These are phyloP conservation scores for Poeciliopsis occidentalis DNA, from an alignment of 2,113 vertebrate species.

Conservation along the genomic window DNA sequence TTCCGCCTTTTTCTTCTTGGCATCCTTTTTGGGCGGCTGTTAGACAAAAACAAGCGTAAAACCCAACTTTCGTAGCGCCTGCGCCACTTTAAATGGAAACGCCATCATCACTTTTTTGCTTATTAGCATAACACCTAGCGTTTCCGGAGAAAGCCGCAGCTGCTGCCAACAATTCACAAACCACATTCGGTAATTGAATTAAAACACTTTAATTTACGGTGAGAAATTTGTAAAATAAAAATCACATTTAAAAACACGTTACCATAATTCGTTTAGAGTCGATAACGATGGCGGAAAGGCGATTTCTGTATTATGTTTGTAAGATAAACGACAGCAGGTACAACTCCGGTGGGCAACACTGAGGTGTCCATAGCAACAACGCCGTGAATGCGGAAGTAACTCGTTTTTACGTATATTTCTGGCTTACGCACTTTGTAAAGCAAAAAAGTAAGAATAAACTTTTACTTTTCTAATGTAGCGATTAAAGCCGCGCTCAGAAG, in stretches of 20 bases:
- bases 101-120: background rate
- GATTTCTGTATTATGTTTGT: background rate
- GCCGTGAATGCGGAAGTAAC: no score
- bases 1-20: constrained; percentile 57
- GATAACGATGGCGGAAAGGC: background rate
- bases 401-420: no score
- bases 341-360: background rate
- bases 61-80: background rate
- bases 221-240: background rate
- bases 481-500: no score
- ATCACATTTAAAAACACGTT: background rate
- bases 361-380: constrained; percentile 16
- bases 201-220: no score
- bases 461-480: no score
- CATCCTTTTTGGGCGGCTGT: constrained; percentile 87
- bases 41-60: constrained; percentile 1
- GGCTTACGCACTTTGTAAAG: no score
- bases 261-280: background rate
- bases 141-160: background rate
- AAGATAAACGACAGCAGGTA: background rate
- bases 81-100: no score
- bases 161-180: background rate
- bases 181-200: background rate
- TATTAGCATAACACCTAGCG: background rate
- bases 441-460: no score